Base-by-base conservation (phyloP, 2,113 vertebrate species). In the Hemiscyllium ocellatum region DNA sequence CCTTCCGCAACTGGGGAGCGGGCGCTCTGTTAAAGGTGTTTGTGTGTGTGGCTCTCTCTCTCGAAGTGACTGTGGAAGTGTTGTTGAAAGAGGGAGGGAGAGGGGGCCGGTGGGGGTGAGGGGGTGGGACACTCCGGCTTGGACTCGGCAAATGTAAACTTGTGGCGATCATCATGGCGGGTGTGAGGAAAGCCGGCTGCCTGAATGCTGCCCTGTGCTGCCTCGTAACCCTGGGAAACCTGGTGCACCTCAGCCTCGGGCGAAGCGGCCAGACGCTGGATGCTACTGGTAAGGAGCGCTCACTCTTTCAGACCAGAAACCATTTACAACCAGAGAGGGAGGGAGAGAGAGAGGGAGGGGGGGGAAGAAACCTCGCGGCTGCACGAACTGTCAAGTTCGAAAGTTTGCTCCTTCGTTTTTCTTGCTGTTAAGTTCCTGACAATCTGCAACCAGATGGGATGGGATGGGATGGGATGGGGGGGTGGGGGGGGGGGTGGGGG, bases 91-190 rank as follows among this genome's bases (percentile, higher is more conserved):
- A 22, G 13, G 80, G 15, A 42, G 6, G 7, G n/a, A n/a, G n/a
- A n/a, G n/a, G 42, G 42, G 42, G 42, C 42, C 42, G 42, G 42
- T 0, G 42, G 42, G 42, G 42, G 42, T 47, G 42, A 47, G 24
- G 26, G 52, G 12, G 7, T 61, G 56, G n/a, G n/a, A n/a, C 56
- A 93, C 15, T 33, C 50, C 5, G 65, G 52, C n/a, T 66, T n/a
- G 66, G 26, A 61, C 86, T 56, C 50, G 89, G 89, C 89, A 91
- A 93, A 61, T 93, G 89, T n/a, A 65, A 93, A 93, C 89, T 93
- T 93, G 15, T 93, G 33, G 89, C 89, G 33, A 42, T 83, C 37
- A 17, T 42, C 80, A 93, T 93, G 89, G 89, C 89, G 89, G 33
- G 89, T 66, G 89, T 37, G 61, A 66, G 15, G 61, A 66, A 93